phyloP scores from a whole-genome alignment of 2,888 invertebrate species.

The Nomada lathburiana region DNA sequence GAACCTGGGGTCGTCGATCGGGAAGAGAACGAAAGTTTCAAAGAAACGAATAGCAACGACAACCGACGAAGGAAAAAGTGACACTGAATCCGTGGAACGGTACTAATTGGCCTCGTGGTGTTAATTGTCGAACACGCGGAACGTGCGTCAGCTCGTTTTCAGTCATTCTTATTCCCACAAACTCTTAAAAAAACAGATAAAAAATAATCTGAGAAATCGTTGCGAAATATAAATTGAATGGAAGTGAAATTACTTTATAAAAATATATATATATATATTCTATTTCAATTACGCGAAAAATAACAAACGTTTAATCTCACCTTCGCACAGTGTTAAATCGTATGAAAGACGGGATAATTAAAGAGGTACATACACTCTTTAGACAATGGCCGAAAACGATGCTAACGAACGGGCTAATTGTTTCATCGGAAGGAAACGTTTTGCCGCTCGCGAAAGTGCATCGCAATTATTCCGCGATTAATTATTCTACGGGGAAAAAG shows the following conservation, averaged over 20 bases:
- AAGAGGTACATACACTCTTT: neutral
- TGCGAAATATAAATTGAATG: neutral
- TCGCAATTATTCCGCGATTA: no score
- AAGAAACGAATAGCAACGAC: constrained; percentile 31
- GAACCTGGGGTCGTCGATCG: constrained; percentile 45
- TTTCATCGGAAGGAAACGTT: constrained; percentile 11
- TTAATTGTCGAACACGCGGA: constrained; percentile 25
- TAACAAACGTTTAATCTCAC: no score
- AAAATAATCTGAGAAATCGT: neutral
- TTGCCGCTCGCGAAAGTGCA: neutral
- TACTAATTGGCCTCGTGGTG: constrained; percentile 41
- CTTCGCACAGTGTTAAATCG: neutral
- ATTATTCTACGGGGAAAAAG: neutral
- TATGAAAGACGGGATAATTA: neutral
- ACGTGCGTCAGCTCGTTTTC: neutral
- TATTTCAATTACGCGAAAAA: no score
- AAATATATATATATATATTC: no score
- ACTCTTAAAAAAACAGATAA: neutral
- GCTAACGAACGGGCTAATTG: constrained; percentile 19
- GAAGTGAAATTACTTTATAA: neutral
- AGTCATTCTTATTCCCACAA: constrained; percentile 3
- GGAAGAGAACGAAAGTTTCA: constrained; percentile 64
- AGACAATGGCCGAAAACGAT: neutral
- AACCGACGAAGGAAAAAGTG: constrained; percentile 44
- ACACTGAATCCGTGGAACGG: constrained; percentile 39